Conservation (phyloP, 1,140 invertebrate species). For the Meloidogyne chitwoodi region DNA sequence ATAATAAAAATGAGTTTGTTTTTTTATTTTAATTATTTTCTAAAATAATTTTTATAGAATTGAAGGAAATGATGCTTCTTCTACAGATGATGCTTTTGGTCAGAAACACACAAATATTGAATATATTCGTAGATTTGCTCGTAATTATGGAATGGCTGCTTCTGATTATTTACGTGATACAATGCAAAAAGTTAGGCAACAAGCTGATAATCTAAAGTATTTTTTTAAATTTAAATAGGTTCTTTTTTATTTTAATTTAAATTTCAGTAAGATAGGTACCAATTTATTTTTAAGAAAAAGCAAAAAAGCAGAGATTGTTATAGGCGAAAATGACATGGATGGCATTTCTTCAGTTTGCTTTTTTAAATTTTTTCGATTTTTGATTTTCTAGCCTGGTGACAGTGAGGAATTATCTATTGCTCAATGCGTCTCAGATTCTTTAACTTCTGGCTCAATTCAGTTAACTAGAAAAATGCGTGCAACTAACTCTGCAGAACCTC, state of each 20-base stretch:
- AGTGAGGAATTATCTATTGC: constrained; percentile 17
- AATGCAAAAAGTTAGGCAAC: constrained; percentile 1
- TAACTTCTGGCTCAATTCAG: not conserved
- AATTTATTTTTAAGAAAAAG: not conserved
- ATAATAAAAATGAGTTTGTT: constrained; percentile 4
- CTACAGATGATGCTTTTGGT: constrained; percentile 14
- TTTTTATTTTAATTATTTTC: not conserved
- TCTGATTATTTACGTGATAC: constrained; percentile 12
- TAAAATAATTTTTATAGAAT: not conserved
- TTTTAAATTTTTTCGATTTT: not conserved
- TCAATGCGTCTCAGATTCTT: not conserved
- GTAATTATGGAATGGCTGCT: constrained; percentile 7
- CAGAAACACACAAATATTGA: constrained; percentile 6
- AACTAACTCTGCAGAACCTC: constrained; percentile 14
- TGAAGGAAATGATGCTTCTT: not conserved
- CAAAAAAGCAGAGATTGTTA: constrained; percentile 17
- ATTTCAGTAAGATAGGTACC: not conserved
- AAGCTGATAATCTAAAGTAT: not conserved
- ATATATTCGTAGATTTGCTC: constrained; percentile 15
- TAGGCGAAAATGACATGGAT: not conserved
- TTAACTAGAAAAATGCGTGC: not conserved
- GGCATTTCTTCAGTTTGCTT: constrained; percentile 9
- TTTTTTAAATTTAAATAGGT: not conserved
- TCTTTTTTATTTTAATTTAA: no score
- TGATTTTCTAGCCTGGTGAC: constrained; percentile 4